These are phyloP conservation scores for Varecia variegata DNA, from an alignment of 2,797 vertebrate species.

Conservation along the genomic window DNA sequence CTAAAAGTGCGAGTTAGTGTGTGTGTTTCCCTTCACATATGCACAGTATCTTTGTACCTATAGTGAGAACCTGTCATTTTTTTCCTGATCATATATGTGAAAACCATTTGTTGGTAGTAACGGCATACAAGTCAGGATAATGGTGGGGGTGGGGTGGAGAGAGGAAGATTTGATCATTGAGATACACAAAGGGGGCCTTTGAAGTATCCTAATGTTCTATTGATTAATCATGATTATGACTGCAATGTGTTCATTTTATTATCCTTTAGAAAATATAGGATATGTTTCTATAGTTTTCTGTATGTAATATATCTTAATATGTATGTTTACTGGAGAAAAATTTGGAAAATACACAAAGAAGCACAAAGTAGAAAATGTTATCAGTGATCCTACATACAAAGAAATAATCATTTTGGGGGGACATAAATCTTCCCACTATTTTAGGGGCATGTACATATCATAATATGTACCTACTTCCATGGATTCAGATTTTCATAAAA, in stretches of 20 bases:
- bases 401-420: background rate
- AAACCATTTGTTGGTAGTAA: slow-evolving; percentile 1
- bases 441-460: background rate
- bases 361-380: background rate
- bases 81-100: background rate
- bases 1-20: background rate
- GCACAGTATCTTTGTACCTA: background rate
- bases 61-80: background rate
- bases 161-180: background rate
- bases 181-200: background rate
- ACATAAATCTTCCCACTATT: background rate
- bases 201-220: background rate
- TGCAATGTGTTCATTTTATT: background rate
- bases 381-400: background rate
- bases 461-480: background rate
- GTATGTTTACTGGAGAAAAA: background rate
- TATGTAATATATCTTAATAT: background rate
- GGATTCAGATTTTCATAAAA: slow-evolving; percentile 12
- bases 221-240: background rate
- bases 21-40: background rate
- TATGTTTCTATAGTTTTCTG: background rate
- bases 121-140: background rate
- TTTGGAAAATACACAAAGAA: background rate
- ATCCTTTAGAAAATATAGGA: slow-evolving; percentile 3
- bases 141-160: background rate